Base-by-base conservation (phyloP, 2,888 invertebrate species). In the Meganola albula region DNA sequence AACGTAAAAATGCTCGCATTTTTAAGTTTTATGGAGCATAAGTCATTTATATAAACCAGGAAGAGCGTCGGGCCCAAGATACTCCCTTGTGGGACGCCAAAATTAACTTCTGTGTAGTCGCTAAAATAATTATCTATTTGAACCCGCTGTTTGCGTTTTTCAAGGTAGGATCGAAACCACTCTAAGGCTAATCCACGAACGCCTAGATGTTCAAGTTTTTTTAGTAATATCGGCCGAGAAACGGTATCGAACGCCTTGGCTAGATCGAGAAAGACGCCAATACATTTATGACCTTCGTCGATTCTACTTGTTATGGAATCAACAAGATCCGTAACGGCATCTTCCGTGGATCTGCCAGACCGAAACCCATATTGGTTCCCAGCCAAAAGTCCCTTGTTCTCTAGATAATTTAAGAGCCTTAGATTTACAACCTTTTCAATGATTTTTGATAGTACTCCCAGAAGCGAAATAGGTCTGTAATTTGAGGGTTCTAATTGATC, bases 21-120 rank as follows among this genome's bases (percentile, higher is more conserved):
- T 8, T 12, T 10, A 3, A 33, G 23, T 8, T 12, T 20, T 20
- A 33, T 22, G 11, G 13, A 25, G 22, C 24, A 27, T 1, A 37
- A 21, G 16, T 4, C 22, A 7, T 35, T 35, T 22, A 30, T 35
- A 10, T 35, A 35, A 3, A 35, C 1, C 1, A 35, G 26, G 12
- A 35, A 35, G 7, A 30, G 8, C 4, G 36, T 36, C 5, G 31
- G 31, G 6, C 36, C 36, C 2, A 36, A 16, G 1, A 36, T 24
- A 20, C 21, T 24, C 1, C 36, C 22, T 14, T 31, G 24, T 1
- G 18, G 11, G 6, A 24, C 25, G 1, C 31, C 30, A 4, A 14
- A 30, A 1, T 23, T 24, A 4, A 18, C 24, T 2, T 2, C 12
- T 24, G 22, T 14, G 11, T 24, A 14, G 1, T 16, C 14, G 9